Evolutionary conservation across 2,113 vertebrate species (phyloP).

Genomic region (Nothoprocta pentlandii): DNA sequence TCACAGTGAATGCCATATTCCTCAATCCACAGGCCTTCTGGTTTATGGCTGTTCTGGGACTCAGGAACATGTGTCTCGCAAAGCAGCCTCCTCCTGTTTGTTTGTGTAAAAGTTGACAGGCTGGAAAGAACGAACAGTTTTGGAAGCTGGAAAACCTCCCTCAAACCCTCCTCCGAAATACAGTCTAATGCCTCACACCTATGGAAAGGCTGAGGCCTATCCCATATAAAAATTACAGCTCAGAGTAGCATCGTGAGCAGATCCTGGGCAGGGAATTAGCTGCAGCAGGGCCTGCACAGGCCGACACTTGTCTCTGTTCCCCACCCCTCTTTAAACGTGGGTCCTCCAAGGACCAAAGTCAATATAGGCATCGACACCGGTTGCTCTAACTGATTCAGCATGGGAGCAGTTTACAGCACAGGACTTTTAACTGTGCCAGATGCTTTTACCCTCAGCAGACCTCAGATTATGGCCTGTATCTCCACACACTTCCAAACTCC

Average conservation of each 20-base stretch:
- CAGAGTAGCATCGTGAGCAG: background rate
- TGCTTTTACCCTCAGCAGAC: background rate
- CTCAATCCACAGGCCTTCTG: background rate
- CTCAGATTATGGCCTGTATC: background rate
- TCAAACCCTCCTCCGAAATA: background rate
- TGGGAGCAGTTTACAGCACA: background rate
- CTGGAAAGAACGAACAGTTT: background rate
- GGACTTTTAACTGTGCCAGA: background rate
- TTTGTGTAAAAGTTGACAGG: background rate
- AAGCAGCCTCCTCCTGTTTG: background rate
- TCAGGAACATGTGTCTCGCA: fast-evolving
- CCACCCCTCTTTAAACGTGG: background rate
- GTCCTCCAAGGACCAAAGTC: background rate
- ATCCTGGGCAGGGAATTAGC: background rate
- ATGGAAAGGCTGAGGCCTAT: background rate
- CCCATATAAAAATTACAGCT: background rate
- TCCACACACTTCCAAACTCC: background rate
- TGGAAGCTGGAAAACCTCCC: background rate
- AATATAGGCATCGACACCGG: background rate
- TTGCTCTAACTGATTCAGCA: background rate
- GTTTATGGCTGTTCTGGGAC: background rate
- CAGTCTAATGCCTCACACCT: background rate
- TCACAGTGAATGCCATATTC: background rate
- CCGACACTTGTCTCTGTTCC: background rate
- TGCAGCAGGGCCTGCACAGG: background rate